Percentiles rank a stretch among this genome's conserved stretches.
Evolutionary conservation across 2,888 invertebrate species (phyloP).

Genomic region (Aricia artaxerxes): DNA sequence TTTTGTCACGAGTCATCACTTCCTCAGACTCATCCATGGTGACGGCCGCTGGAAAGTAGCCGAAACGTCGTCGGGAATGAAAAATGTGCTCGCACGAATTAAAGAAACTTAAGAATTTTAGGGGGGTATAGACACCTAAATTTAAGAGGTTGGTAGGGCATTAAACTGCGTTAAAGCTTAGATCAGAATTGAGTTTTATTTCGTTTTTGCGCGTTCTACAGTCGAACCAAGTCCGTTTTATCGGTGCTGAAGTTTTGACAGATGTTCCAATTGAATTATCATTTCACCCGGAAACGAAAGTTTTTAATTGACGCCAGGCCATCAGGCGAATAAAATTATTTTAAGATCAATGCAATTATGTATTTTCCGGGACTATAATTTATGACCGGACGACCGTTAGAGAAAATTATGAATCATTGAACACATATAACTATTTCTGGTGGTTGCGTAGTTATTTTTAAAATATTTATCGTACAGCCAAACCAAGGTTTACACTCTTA

Average conservation of each 20-base stretch:
- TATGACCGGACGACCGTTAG: not conserved
- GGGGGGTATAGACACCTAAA: too few species aligned
- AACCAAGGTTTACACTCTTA: not conserved
- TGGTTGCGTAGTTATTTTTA: not conserved
- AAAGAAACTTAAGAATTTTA: too few species aligned
- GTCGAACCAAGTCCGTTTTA: not conserved
- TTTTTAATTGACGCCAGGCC: not conserved
- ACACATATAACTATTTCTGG: not conserved
- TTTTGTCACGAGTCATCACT: too few species aligned
- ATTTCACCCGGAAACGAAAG: not conserved
- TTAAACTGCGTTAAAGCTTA: not conserved
- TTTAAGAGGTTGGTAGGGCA: too few species aligned
- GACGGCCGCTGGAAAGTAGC: too few species aligned
- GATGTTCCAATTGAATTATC: not conserved
- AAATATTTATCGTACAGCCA: not conserved
- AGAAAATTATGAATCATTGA: not conserved
- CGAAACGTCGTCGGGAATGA: too few species aligned
- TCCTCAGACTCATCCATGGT: too few species aligned
- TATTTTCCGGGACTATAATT: not conserved
- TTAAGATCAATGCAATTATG: not conserved
- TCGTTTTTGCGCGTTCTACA: not conserved
- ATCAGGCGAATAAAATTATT: not conserved
- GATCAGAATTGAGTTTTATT: not conserved
- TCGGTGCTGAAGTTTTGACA: conserved; percentile 1
- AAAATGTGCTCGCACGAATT: too few species aligned